Percentiles rank a stretch among this genome's conserved stretches.
Evolutionary conservation across 2,888 invertebrate species (phyloP).

Genomic region (Therioaphis trifolii): DNA sequence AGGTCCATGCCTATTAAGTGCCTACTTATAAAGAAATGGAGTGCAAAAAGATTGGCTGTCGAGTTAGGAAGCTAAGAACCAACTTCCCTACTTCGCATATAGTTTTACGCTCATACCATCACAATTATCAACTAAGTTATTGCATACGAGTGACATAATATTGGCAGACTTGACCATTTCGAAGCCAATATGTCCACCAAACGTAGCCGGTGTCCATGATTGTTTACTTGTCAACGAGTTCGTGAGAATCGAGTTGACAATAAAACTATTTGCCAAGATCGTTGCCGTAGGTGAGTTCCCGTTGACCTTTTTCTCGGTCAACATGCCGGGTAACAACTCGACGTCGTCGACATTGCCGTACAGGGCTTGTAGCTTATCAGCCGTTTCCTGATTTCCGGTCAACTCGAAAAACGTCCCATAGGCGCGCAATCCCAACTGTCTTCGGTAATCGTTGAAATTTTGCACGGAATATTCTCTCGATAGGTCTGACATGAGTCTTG

Average conservation of each 20-base stretch:
- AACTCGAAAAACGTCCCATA: background rate
- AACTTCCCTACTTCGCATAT: too few species aligned
- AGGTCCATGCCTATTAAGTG: too few species aligned
- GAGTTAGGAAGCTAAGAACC: too few species aligned
- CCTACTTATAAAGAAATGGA: too few species aligned
- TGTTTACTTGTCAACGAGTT: background rate
- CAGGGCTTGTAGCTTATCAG: too few species aligned
- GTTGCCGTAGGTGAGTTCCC: background rate
- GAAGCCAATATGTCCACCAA: background rate
- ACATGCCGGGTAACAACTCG: too few species aligned
- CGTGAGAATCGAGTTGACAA: background rate
- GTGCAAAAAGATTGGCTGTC: too few species aligned
- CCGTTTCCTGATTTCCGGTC: too few species aligned
- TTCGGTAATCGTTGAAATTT: background rate
- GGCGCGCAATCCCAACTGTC: background rate
- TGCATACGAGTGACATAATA: too few species aligned
- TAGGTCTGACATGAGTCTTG: background rate
- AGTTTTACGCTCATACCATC: too few species aligned
- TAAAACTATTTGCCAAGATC: background rate
- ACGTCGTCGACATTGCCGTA: too few species aligned
- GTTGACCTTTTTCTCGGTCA: background rate
- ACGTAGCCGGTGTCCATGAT: background rate
- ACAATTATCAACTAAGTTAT: conserved; percentile 13
- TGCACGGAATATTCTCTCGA: background rate
- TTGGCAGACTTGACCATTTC: background rate